Conservation (phyloP, 2,797 vertebrate species). For the Uromys caudimaculatus region DNA sequence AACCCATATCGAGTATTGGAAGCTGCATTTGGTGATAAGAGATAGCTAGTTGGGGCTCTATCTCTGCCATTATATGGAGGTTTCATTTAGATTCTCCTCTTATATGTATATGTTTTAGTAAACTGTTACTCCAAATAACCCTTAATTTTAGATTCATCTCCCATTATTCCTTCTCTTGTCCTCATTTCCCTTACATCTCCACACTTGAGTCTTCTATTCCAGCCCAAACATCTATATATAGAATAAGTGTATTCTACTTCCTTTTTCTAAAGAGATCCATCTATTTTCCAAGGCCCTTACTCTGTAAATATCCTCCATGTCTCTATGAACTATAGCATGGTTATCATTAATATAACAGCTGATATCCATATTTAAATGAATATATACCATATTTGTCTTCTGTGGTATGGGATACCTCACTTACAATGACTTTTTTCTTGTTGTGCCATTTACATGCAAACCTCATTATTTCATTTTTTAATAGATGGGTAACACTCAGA, state of each 20-base stretch:
- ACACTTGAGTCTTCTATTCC: neutral
- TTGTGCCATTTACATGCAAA: neutral
- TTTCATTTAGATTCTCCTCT: neutral
- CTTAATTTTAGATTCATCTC: neutral
- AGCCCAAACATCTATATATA: neutral
- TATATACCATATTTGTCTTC: neutral
- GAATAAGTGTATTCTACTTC: neutral
- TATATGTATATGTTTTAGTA: neutral
- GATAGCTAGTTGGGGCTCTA: neutral
- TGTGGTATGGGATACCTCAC: neutral
- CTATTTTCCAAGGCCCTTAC: neutral
- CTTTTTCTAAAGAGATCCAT: neutral
- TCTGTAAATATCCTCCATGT: neutral
- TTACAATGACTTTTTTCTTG: neutral
- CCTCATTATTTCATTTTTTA: neutral
- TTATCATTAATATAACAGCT: neutral
- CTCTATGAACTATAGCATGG: neutral
- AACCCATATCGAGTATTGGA: neutral
- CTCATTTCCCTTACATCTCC: neutral
- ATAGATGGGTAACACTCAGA: neutral
- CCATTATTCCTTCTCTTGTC: neutral
- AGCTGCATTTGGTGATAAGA: neutral
- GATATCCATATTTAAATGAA: neutral
- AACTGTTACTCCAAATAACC: neutral
- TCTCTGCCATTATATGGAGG: neutral